phyloP scores from a whole-genome alignment of 64 coral and sea anemone genomes.

The Montipora sp. region DNA sequence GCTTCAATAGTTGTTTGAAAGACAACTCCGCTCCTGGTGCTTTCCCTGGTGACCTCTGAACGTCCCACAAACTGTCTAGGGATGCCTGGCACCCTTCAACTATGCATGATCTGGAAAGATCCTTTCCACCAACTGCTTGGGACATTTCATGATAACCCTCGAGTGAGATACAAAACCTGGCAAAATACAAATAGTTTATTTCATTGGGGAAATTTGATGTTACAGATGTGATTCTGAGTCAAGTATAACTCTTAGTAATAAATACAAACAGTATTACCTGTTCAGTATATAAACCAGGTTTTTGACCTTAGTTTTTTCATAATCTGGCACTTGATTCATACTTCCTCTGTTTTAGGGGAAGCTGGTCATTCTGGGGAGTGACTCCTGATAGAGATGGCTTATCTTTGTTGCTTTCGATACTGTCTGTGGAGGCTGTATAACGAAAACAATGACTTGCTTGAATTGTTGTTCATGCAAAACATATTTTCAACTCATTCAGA shows the following conservation, averaged over 20 bases:
- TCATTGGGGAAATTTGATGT: not conserved
- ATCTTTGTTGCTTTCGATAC: slow-evolving; percentile 6
- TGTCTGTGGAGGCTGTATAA: slow-evolving; percentile 6
- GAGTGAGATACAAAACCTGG: slow-evolving; percentile 23
- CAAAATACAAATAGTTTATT: not conserved
- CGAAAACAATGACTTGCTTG: no score
- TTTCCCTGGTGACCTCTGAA: slow-evolving; percentile 22
- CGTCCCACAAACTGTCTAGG: not conserved
- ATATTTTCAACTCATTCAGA: not conserved
- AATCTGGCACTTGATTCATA: not conserved
- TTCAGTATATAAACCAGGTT: slow-evolving; percentile 14
- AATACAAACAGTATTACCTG: not conserved
- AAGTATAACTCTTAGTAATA: not conserved
- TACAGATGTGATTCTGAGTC: not conserved
- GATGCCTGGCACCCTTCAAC: not conserved
- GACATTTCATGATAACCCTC: slow-evolving; percentile 49
- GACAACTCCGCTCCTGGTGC: slow-evolving; percentile 25
- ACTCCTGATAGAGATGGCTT: slow-evolving; percentile 1
- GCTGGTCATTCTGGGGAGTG: not conserved
- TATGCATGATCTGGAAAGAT: slow-evolving; percentile 1
- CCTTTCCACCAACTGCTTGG: slow-evolving; percentile 3
- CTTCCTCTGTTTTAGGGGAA: not conserved
- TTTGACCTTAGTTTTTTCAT: slow-evolving; percentile 20
- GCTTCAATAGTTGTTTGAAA: slow-evolving; percentile 3
- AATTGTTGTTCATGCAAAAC: not conserved